A percentile compares a stretch with the other conserved stretches of the same genome.
Conservation (phyloP, 2,797 vertebrate genomes). For the Xenops minutus region DNA sequence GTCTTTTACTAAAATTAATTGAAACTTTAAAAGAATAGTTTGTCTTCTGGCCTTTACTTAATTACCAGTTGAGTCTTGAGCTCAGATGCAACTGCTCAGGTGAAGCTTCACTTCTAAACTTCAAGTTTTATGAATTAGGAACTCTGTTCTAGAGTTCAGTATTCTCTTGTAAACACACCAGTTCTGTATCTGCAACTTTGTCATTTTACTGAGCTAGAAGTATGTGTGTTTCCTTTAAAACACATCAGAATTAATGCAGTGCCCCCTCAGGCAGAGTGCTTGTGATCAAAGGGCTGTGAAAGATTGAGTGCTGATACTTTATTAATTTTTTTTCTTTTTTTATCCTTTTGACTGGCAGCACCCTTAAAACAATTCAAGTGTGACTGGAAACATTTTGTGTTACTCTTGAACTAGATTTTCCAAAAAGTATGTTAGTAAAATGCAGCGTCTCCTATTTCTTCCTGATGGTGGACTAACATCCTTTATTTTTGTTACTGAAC, state of each 20-base stretch:
- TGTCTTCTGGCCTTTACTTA: neutral
- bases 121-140: neutral
- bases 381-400: neutral
- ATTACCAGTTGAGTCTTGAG: neutral
- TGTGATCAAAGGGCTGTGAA: constrained; percentile 5
- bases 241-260: neutral
- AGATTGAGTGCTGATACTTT: neutral
- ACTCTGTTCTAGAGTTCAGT: neutral
- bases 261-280: neutral
- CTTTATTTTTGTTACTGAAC: neutral
- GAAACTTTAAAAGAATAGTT: neutral
- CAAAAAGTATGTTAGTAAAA: neutral
- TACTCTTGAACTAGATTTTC: neutral
- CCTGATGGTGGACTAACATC: neutral
- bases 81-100: neutral
- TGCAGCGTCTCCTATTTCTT: neutral
- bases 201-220: neutral
- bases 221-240: neutral
- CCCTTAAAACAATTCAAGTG: neutral
- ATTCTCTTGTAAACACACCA: neutral
- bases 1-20: neutral
- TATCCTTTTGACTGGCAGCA: neutral
- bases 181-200: neutral
- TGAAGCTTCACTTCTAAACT: neutral
- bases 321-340: neutral